Conservation (phyloP, 2,113 vertebrate genomes). For the Panthera leo region DNA sequence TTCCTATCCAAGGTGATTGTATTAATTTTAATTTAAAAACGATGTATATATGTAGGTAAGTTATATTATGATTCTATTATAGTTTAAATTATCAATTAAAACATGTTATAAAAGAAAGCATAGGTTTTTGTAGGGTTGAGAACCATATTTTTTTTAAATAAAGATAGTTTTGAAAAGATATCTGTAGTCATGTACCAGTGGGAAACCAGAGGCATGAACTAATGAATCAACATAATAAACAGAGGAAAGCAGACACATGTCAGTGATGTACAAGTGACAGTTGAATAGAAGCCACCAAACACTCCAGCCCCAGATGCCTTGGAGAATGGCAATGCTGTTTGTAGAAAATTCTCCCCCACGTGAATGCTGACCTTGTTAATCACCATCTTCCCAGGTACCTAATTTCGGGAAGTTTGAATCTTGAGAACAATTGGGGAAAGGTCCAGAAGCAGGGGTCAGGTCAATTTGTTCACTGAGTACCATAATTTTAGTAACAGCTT, state of each 20-base stretch:
- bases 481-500: not conserved
- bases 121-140: not conserved
- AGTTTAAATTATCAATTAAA: not conserved
- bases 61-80: not conserved
- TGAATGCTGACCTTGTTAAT: not conserved
- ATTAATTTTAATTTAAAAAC: not conserved
- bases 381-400: too few species aligned
- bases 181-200: not conserved
- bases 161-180: not conserved
- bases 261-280: not conserved
- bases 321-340: not conserved
- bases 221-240: not conserved
- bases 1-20: not conserved
- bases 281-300: not conserved
- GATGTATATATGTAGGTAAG: not conserved
- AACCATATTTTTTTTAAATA: not conserved
- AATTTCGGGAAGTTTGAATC: not conserved
- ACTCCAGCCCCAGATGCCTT: accelerated
- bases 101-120: not conserved
- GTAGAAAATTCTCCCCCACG: not conserved
- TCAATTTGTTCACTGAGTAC: not conserved
- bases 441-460: not conserved
- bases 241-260: not conserved
- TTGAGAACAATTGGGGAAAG: not conserved
- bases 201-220: not conserved